phyloP scores from a whole-genome alignment of 2,888 invertebrate genomes.

The Panzeria rudis region DNA sequence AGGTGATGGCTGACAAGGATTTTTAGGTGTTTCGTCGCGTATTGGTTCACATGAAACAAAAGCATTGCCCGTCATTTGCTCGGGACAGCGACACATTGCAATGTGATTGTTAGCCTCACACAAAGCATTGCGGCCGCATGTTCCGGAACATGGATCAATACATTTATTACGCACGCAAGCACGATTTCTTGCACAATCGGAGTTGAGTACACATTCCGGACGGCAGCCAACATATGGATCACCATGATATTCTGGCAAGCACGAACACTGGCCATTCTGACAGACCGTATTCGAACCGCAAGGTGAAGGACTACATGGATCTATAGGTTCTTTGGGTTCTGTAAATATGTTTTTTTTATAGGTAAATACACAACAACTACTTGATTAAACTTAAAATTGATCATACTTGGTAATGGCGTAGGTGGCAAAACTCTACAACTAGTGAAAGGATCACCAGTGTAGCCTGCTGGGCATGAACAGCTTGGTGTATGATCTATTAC shows the following conservation, averaged over 20 bases:
- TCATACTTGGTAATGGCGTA: conserved; percentile 82
- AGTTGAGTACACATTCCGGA: conserved; percentile 91
- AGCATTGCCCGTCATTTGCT: conserved; percentile 89
- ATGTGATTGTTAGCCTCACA: conserved; percentile 91
- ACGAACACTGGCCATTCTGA: conserved; percentile 89
- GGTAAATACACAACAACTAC: not conserved
- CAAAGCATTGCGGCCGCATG: conserved; percentile 90
- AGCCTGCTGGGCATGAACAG: conserved; percentile 89
- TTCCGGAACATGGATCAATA: conserved; percentile 92
- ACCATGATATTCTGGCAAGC: conserved; percentile 90
- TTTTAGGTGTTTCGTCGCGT: conserved; percentile 83
- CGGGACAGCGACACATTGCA: conserved; percentile 87
- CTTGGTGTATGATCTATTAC: conserved; percentile 91
- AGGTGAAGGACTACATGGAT: conserved; percentile 90
- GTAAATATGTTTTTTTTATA: conserved; percentile 56
- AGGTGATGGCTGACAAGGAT: conserved; percentile 88
- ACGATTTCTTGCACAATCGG: conserved; percentile 90
- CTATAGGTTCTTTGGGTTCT: conserved; percentile 79
- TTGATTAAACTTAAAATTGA: not conserved
- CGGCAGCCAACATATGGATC: conserved; percentile 91
- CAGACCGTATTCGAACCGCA: conserved; percentile 92
- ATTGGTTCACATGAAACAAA: conserved; percentile 86
- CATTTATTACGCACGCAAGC: conserved; percentile 93
- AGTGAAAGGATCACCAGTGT: conserved; percentile 90
- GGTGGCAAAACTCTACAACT: conserved; percentile 87